Evolutionary conservation across 2,113 vertebrate genomes (phyloP).

Genomic region (Toxostoma redivivum): DNA sequence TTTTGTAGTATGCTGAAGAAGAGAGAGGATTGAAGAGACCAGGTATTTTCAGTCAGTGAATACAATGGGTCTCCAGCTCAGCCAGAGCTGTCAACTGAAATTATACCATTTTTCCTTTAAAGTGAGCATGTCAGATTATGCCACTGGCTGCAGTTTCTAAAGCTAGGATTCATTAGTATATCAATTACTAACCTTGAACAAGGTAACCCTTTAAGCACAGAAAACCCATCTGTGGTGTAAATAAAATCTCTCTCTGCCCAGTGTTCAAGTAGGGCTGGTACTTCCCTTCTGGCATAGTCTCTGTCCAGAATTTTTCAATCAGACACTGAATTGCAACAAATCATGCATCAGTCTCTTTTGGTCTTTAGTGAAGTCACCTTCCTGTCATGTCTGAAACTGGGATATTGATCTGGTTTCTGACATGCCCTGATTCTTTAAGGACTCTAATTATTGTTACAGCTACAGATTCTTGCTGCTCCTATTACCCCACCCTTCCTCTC

Average conservation of each 20-base stretch:
- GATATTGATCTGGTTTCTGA: not conserved
- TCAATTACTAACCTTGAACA: not conserved
- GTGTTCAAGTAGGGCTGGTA: accelerated
- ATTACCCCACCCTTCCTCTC: not conserved
- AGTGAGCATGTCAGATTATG: not conserved
- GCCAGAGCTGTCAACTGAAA: not conserved
- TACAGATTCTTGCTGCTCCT: not conserved
- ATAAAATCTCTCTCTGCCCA: not conserved
- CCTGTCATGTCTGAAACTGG: not conserved
- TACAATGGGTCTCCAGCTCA: not conserved
- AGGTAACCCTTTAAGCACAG: not conserved
- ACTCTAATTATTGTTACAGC: not conserved
- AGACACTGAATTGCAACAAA: not conserved
- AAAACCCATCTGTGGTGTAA: not conserved
- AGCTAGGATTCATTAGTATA: not conserved
- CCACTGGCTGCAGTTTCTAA: not conserved
- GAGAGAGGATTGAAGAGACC: not conserved
- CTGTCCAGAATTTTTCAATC: not conserved
- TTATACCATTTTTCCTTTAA: not conserved
- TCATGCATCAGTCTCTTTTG: not conserved
- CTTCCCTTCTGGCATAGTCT: not conserved
- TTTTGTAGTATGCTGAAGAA: not conserved
- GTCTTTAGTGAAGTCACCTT: not conserved
- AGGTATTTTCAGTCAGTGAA: not conserved
- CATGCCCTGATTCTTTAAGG: not conserved